Evolutionary conservation across 2,113 vertebrate genomes (phyloP).

Genomic region (Gymnorhina tibicen): DNA sequence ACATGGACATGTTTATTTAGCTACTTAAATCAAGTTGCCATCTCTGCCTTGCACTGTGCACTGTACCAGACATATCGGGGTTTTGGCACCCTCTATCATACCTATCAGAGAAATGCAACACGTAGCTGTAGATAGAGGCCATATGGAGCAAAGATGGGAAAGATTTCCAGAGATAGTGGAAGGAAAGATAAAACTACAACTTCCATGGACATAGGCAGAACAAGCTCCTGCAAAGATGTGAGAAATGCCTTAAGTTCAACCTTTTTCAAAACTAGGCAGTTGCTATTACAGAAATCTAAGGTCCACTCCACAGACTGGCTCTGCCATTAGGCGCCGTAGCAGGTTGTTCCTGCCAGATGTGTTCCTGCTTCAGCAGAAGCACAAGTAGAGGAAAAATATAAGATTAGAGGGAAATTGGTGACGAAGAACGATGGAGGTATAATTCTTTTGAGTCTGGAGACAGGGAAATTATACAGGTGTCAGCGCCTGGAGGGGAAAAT

Average conservation of each 20-base stretch:
- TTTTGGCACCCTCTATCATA: neutral
- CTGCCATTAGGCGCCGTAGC: neutral
- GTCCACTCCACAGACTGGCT: neutral
- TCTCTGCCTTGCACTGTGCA: neutral
- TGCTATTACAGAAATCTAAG: neutral
- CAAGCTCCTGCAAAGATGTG: neutral
- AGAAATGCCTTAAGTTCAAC: neutral
- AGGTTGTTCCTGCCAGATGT: neutral
- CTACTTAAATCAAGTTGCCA: neutral
- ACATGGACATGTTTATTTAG: neutral
- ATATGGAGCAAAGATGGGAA: neutral
- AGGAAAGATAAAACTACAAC: neutral
- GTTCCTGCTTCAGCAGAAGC: neutral
- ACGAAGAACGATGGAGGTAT: neutral
- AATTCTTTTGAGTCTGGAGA: neutral
- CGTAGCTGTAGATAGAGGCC: neutral
- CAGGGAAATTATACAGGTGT: neutral
- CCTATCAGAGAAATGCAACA: neutral
- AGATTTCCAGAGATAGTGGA: neutral
- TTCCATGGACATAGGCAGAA: neutral
- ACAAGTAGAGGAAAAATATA: neutral
- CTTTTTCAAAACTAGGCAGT: neutral
- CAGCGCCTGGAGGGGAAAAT: neutral
- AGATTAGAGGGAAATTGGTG: neutral
- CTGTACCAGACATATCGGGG: neutral